Evolutionary conservation across 2,888 invertebrate genomes (phyloP).

Genomic region (Caenorhabditis japonica): DNA sequence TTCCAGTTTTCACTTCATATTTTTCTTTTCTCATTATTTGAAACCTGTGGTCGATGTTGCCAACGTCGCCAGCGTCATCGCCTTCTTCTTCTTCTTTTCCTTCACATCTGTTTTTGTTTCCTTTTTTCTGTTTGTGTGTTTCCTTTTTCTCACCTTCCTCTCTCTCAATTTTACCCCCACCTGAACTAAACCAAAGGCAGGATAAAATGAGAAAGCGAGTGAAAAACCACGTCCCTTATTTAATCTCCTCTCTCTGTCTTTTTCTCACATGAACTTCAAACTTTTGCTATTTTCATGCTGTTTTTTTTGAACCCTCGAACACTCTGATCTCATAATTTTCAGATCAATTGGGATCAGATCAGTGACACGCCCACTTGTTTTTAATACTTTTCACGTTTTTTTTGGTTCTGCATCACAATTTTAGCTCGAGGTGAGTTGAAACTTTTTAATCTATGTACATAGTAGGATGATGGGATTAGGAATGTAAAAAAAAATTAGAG

Average conservation of each 20-base stretch:
- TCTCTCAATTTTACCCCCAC: background rate
- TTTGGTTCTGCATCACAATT: background rate
- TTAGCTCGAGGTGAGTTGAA: no score
- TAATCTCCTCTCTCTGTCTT: conserved; percentile 1
- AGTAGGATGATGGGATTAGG: no score
- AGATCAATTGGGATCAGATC: no score
- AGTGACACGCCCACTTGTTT: no score
- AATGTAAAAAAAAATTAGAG: no score
- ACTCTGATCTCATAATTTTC: conserved; percentile 5
- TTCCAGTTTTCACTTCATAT: conserved; percentile 11
- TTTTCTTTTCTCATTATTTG: no score
- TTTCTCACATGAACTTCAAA: conserved; percentile 13
- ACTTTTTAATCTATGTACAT: conserved; percentile 9
- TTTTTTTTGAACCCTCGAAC: conserved; percentile 22
- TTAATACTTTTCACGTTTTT: background rate
- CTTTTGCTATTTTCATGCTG: conserved; percentile 11
- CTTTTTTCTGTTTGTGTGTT: conserved; percentile 6
- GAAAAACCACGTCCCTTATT: no score
- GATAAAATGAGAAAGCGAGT: no score
- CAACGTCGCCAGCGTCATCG: no score
- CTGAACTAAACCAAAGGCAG: background rate
- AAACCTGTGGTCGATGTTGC: conserved; percentile 12
- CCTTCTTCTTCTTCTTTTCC: background rate
- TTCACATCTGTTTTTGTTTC: conserved; percentile 1
- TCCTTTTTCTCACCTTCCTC: conserved; percentile 11